A percentile compares a stretch with the other conserved stretches of the same genome.
These are phyloP conservation scores for Hyposmocoma kahamanoa DNA, from an alignment of 1,140 invertebrate species.

Conservation along the genomic window DNA sequence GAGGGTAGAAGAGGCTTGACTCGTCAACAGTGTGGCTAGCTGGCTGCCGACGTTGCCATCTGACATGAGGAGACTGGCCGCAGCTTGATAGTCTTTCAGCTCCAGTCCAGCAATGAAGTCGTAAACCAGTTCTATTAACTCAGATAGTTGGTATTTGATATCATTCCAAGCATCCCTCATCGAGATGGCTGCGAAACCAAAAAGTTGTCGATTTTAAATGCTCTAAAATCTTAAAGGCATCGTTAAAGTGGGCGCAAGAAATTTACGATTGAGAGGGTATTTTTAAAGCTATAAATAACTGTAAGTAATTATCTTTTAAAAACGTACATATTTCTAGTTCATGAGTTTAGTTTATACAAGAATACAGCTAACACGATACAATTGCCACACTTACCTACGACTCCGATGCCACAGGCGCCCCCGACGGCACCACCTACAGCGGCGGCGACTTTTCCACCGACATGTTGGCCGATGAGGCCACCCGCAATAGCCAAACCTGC, in stretches of 20 bases:
- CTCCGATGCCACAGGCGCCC: constrained; percentile 48
- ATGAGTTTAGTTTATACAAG: neutral
- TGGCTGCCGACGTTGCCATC: neutral
- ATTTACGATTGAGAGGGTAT: constrained; percentile 1
- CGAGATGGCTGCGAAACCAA: neutral
- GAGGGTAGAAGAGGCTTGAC: neutral
- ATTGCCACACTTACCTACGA: constrained; percentile 36
- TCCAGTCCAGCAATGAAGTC: neutral
- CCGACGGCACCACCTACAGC: constrained; percentile 51
- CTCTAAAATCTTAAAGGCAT: no score
- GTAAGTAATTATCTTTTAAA: neutral
- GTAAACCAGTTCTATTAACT: neutral
- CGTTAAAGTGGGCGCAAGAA: neutral
- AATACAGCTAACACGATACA: neutral
- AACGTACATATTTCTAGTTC: neutral
- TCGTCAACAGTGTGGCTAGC: neutral
- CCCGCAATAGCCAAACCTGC: constrained; percentile 39
- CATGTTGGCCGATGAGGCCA: constrained; percentile 45
- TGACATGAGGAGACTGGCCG: neutral
- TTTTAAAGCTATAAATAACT: neutral
- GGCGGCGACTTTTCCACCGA: constrained; percentile 53
- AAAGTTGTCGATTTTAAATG: no score
- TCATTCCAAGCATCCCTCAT: neutral
- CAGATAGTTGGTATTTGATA: neutral
- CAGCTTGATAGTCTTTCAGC: neutral